Percentiles rank a stretch among this genome's conserved stretches.
Conservation (phyloP, 2,888 invertebrate species). For the Coenonympha glycerion region DNA sequence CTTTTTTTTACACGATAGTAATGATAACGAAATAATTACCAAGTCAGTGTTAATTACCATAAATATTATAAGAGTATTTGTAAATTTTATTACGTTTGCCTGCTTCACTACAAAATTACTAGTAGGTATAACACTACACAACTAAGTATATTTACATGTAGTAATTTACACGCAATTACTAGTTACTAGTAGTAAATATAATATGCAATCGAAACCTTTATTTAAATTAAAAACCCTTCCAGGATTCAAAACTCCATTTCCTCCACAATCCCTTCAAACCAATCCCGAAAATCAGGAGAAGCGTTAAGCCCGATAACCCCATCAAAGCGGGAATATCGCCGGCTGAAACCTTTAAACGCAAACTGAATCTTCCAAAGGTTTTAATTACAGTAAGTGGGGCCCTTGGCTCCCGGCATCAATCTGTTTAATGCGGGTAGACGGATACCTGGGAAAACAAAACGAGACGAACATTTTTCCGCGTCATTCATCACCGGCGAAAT, state of each 20-base stretch:
- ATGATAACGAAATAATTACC: too few relatives aligned
- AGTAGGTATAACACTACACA: too few relatives aligned
- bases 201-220: too few relatives aligned
- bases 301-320: background rate
- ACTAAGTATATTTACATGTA: too few relatives aligned
- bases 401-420: conserved; percentile 50
- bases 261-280: background rate
- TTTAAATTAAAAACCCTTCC: too few relatives aligned
- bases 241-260: background rate
- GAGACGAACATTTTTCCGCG: conserved; percentile 37
- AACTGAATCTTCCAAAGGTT: conserved; percentile 60
- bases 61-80: too few relatives aligned
- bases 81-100: too few relatives aligned
- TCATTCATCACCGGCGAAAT: conserved; percentile 45
- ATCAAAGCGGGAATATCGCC: background rate
- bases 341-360: conserved; percentile 28
- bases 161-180: too few relatives aligned
- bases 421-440: conserved; percentile 55
- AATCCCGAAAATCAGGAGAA: background rate
- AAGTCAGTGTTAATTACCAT: too few relatives aligned
- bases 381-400: conserved; percentile 68
- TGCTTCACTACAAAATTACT: too few relatives aligned
- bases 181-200: too few relatives aligned
- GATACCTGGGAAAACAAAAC: conserved; percentile 34
- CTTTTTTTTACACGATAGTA: too few relatives aligned